Percentiles rank a stretch among this genome's conserved stretches.
Evolutionary conservation across 1,140 invertebrate genomes (phyloP).

Genomic region (Papilio polyxenes): DNA sequence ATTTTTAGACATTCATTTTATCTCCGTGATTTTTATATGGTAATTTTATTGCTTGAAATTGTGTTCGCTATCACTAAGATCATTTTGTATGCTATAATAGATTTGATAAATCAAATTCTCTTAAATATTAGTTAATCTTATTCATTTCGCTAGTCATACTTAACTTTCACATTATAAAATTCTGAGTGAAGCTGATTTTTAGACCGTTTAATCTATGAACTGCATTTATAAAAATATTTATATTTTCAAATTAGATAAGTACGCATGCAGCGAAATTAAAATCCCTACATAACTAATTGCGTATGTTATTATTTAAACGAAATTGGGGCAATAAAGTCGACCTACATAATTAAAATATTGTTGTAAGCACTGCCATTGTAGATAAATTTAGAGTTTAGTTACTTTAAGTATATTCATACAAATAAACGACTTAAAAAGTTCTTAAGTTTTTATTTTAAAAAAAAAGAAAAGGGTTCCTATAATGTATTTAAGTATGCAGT

Average conservation of each 20-base stretch:
- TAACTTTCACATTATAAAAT: conserved; percentile 19
- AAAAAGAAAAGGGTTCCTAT: background rate
- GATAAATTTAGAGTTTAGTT: conserved; percentile 61
- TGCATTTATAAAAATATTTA: conserved; percentile 11
- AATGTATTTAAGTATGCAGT: background rate
- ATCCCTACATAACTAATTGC: conserved; percentile 5
- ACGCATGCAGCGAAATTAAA: no score
- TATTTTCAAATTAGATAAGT: background rate
- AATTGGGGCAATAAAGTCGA: conserved; percentile 37
- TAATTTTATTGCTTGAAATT: conserved; percentile 20
- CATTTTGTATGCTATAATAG: background rate
- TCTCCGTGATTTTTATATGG: background rate
- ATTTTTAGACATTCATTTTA: conserved; percentile 11
- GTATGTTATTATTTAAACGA: conserved; percentile 31
- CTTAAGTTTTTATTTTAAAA: background rate
- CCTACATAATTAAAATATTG: conserved; percentile 45
- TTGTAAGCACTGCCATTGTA: conserved; percentile 71
- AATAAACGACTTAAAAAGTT: conserved; percentile 46
- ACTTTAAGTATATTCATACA: conserved; percentile 47
- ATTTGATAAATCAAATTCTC: background rate
- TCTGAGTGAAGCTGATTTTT: background rate
- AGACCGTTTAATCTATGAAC: background rate
- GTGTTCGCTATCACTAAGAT: background rate
- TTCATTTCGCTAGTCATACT: conserved; percentile 29
- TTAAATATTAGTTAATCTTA: conserved; percentile 7